Percentiles rank a stretch among this genome's conserved stretches.
phyloP scores from a whole-genome alignment of 2,888 invertebrate genomes.

The Euproctis similis region DNA sequence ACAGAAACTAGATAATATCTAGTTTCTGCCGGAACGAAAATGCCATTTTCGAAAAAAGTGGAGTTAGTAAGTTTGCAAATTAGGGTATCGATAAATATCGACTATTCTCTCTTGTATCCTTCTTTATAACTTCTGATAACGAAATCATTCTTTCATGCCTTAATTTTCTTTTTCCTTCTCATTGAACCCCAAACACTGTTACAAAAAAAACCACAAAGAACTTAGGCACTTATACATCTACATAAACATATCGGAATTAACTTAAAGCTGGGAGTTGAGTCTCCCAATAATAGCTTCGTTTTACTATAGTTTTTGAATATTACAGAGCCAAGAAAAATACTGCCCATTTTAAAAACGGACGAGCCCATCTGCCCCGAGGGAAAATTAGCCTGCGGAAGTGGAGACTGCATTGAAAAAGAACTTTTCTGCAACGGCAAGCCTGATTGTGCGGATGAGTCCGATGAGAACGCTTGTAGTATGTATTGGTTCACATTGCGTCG shows the following conservation, averaged over 20 bases:
- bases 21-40: too few relatives aligned
- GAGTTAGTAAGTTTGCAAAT: too few relatives aligned
- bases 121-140: constrained; percentile 30
- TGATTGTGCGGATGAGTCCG: constrained; percentile 95
- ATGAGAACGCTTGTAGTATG: constrained; percentile 97
- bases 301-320: constrained; percentile 16
- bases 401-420: constrained; percentile 93
- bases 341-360: constrained; percentile 93
- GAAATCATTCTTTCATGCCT: constrained; percentile 45
- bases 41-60: too few relatives aligned
- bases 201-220: constrained; percentile 39
- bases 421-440: constrained; percentile 95
- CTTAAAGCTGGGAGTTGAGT: too few relatives aligned
- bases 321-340: constrained; percentile 91
- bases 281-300: constrained; percentile 7
- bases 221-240: too few relatives aligned
- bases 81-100: too few relatives aligned
- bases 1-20: too few relatives aligned
- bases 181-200: constrained; percentile 37
- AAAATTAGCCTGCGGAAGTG: constrained; percentile 92
- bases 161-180: constrained; percentile 36
- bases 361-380: constrained; percentile 94
- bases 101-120: constrained; percentile 12
- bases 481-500: too few relatives aligned
- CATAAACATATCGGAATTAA: constrained; percentile 16